Evolutionary conservation across 30 jellyfish, hydroid and myxozoan genomes (phyloP).

Genomic region (Mastigias papua): DNA sequence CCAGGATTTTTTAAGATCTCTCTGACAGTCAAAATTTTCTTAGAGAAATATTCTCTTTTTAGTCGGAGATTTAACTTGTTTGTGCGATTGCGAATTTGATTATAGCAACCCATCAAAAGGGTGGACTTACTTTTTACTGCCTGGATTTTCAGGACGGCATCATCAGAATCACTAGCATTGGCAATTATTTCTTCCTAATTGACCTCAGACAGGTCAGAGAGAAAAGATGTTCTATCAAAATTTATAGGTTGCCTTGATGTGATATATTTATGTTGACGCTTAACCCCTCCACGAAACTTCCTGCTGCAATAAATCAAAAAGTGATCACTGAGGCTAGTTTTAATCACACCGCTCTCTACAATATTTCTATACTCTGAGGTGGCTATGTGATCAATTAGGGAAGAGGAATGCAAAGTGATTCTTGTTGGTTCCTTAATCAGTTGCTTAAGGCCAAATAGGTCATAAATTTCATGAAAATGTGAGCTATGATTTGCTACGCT

Average conservation of each 20-base stretch:
- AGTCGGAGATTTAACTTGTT: neutral
- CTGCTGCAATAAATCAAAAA: neutral
- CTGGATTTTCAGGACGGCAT: constrained; percentile 14
- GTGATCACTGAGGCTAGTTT: neutral
- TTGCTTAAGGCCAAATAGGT: neutral
- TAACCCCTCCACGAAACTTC: constrained; percentile 21
- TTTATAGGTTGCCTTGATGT: constrained; percentile 22
- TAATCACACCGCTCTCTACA: neutral
- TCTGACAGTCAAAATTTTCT: constrained; percentile 5
- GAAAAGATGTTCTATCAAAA: constrained; percentile 18
- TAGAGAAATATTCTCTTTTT: constrained; percentile 29
- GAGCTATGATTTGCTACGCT: constrained; percentile 1
- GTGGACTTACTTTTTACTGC: constrained; percentile 28
- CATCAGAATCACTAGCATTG: constrained; percentile 7
- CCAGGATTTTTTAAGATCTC: constrained; percentile 36
- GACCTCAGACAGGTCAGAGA: constrained; percentile 24
- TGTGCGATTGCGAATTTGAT: constrained; percentile 1
- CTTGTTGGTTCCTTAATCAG: neutral
- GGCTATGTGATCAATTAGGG: constrained; percentile 1
- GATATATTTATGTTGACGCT: constrained; percentile 21
- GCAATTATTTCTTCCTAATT: constrained; percentile 7
- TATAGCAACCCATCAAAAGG: constrained; percentile 26
- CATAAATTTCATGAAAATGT: neutral
- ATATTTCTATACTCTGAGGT: neutral
- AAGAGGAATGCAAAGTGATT: neutral